Evolutionary conservation across 23 tunicate species (phyloP), one percentile per base, ranked within the genome.

Genomic region (Trididemnum nubilum): DNA sequence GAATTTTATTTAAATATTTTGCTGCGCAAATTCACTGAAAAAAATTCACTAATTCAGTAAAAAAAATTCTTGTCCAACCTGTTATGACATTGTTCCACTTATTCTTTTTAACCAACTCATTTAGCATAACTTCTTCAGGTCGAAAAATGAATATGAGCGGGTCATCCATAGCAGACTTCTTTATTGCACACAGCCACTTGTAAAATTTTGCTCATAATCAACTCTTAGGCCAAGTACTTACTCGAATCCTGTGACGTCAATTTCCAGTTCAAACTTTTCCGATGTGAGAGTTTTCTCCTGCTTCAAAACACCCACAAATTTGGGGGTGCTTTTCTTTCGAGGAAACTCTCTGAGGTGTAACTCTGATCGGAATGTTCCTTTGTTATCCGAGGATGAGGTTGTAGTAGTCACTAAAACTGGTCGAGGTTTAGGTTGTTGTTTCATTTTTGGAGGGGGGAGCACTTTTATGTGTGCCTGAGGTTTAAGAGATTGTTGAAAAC

Each of bases 201-300:
- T n/a, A n/a, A n/a, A n/a, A n/a, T n/a, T n/a, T n/a, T n/a, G n/a
- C n/a, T n/a, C n/a, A n/a, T n/a, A n/a, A n/a, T n/a, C n/a, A n/a
- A n/a, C n/a, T n/a, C n/a, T n/a, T n/a, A n/a, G n/a, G n/a, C n/a
- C n/a, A n/a, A n/a, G n/a, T n/a, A 50, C 90, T 79, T 30, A 87
- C 91, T 80, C 52, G 32, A 87, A 87, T 0, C 91, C 91, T 64
- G 71, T 80, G 12, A 81, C 91, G 33, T 87, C 85, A 23, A 87
- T 49, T 18, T 61, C 71, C 2, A 87, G 82, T 80, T 87, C 80
- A 73, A 87, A 87, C 60, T 87, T 87, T 4, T 87, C 82, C 38
- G 83, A 75, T 1, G 79, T 85, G 33, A 33, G 7, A 30, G 31
- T 67, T n/a, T 33, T 67, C 38, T 67, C 74, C 33, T 67, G 9